Evolutionary conservation across 2,888 invertebrate genomes (phyloP), one percentile per base, ranked within the genome.

Genomic region (Ctenicera cuprea): DNA sequence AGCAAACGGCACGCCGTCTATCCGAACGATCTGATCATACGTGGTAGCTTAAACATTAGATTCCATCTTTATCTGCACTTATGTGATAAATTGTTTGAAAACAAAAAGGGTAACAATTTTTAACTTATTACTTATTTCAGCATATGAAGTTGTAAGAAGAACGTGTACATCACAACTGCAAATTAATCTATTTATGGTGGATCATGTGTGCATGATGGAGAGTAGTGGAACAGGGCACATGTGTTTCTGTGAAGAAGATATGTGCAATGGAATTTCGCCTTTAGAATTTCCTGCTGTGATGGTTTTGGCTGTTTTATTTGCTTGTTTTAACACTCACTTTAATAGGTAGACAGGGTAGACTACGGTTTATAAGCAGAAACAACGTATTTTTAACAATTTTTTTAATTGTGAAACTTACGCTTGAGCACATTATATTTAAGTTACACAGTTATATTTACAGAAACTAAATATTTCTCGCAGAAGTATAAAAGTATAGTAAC

Each of bases 201-300:
- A 97, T 89, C 97, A 97, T 91, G 97, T 97, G 90, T 97, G 97
- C 93, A 97, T 97, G 97, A 95, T 95, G 94, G 97, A 97, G 94
- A 96, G 97, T 93, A 95, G 95, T 91, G 96, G 97, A 90, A 96
- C 94, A 87, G 97, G 97, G 89, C 96, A 96, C 92, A 97, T 97
- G 97, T 97, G 97, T 91, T 97, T 97, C 92, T 97, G 97, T 91
- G 97, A 97, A 91, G 96, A 96, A 91, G 96, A 97, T 90, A 95
- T 95, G 94, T 97, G 97, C 91, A 97, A 97, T 89, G 87, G 87
- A 83, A 90, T 88, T 82, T 85, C 76, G 75, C 78, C 43, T 77
- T 83, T 65, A 71, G 86, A 82, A 83, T 85, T 64, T 80, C 83
- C 77, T 80, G 79, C 74, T 54, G 37, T 67, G 14, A 30, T 68